Conservation (phyloP, 2,888 invertebrate genomes). For the Troides helena region DNA sequence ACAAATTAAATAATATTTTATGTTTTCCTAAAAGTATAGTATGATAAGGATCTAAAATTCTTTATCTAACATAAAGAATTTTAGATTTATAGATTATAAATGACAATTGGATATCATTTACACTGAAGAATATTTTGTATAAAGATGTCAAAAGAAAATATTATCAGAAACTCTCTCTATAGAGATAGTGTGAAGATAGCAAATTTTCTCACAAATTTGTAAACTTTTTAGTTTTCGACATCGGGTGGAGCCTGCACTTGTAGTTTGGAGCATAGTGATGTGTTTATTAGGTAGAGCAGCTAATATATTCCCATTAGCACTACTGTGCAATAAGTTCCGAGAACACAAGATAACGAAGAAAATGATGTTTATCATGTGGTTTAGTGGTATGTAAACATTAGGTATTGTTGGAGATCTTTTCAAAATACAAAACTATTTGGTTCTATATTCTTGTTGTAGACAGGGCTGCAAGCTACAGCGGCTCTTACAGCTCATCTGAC, state of each 20-base stretch:
- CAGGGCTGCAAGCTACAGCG: no score
- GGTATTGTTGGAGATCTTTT: background rate
- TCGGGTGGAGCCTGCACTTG: slow-evolving; percentile 93
- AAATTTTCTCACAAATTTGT: background rate
- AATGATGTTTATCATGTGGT: slow-evolving; percentile 99
- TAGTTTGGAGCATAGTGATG: slow-evolving; percentile 96
- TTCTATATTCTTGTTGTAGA: no score
- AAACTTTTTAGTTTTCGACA: slow-evolving; percentile 89
- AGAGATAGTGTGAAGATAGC: background rate
- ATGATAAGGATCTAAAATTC: no score
- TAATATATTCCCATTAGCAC: slow-evolving; percentile 97
- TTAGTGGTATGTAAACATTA: slow-evolving; percentile 83
- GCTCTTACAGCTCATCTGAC: no score
- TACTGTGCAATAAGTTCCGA: slow-evolving; percentile 96
- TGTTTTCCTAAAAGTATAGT: no score
- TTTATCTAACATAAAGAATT: no score
- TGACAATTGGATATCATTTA: no score
- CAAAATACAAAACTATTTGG: background rate
- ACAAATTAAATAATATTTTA: no score
- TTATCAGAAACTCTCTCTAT: no score
- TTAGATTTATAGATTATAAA: no score
- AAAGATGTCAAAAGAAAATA: no score
- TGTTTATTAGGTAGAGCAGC: slow-evolving; percentile 96
- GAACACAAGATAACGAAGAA: slow-evolving; percentile 98
- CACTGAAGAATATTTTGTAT: no score